Evolutionary conservation across 1,140 invertebrate genomes (phyloP).

Genomic region (Physella acuta): DNA sequence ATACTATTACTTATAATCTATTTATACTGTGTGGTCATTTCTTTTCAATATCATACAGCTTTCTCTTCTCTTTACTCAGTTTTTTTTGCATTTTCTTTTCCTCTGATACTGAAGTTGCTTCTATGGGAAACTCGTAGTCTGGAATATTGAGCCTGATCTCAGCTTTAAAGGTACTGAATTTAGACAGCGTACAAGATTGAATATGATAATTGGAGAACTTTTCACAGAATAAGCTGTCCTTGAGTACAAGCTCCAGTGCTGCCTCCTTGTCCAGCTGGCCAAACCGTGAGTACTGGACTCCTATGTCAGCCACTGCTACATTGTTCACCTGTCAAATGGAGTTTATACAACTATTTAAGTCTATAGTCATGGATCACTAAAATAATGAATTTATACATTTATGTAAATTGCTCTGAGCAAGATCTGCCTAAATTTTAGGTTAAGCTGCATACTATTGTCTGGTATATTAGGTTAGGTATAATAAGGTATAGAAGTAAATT

Average conservation of each 20-base stretch:
- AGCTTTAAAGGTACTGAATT: neutral
- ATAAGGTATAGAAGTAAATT: neutral
- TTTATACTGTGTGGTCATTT: too few species aligned
- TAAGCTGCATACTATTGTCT: too few species aligned
- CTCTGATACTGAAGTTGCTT: neutral
- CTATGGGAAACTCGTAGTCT: conserved; percentile 7
- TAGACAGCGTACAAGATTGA: too few species aligned
- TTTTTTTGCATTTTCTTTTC: conserved; percentile 11
- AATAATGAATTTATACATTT: too few species aligned
- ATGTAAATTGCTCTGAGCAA: too few species aligned
- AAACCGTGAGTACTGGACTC: conserved; percentile 14
- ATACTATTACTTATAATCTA: too few species aligned
- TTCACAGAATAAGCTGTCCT: neutral
- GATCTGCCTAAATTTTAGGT: too few species aligned
- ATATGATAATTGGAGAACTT: neutral
- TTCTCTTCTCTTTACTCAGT: conserved; percentile 18
- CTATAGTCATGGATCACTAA: too few species aligned
- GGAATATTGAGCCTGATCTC: neutral
- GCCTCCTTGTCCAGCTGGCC: neutral
- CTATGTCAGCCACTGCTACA: conserved; percentile 8
- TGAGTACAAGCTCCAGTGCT: conserved; percentile 4
- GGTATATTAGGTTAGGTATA: too few species aligned
- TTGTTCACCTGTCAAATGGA: conserved; percentile 11
- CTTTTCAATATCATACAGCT: conserved; percentile 8
- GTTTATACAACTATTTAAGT: too few species aligned